Evolutionary conservation across 2,888 invertebrate species (phyloP).

Genomic region (Furcula furcula): DNA sequence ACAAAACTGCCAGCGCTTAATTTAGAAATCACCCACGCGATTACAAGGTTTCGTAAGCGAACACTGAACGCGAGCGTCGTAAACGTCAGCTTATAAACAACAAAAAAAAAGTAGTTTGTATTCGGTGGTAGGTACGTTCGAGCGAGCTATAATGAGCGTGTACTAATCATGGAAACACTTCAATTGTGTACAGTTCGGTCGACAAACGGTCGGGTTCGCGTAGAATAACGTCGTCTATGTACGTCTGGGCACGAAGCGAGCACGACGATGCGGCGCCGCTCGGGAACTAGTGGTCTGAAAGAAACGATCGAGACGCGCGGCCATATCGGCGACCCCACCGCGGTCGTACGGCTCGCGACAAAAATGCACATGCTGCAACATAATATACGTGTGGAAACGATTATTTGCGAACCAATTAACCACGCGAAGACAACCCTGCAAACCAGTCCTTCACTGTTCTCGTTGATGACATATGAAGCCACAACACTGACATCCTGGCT

Average conservation of each 20-base stretch:
- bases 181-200: slow-evolving; percentile 28
- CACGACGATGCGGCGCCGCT: slow-evolving; percentile 47
- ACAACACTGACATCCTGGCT: background rate
- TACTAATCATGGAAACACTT: slow-evolving; percentile 44
- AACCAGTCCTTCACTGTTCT: slow-evolving; percentile 10
- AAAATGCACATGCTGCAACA: slow-evolving; percentile 31
- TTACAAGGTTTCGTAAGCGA: slow-evolving; percentile 63
- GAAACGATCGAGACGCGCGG: slow-evolving; percentile 48
- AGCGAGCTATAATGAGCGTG: slow-evolving; percentile 43
- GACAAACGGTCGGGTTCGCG: slow-evolving; percentile 26
- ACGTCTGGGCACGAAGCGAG: slow-evolving; percentile 42
- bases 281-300: slow-evolving; percentile 55
- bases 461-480: slow-evolving; percentile 2
- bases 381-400: slow-evolving; percentile 36
- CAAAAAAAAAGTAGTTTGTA: slow-evolving; percentile 46
- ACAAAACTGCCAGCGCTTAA: slow-evolving; percentile 56
- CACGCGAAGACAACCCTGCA: slow-evolving; percentile 17
- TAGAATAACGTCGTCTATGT: slow-evolving; percentile 24
- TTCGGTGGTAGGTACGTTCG: slow-evolving; percentile 34
- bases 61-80: slow-evolving; percentile 48
- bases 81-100: slow-evolving; percentile 66
- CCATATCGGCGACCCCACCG: slow-evolving; percentile 43
- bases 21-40: slow-evolving; percentile 69
- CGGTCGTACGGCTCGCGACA: slow-evolving; percentile 26
- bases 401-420: slow-evolving; percentile 33